Evolutionary conservation across 2,113 vertebrate genomes (phyloP), one percentile per base, ranked within the genome.

Genomic region (Eulemur macaco): DNA sequence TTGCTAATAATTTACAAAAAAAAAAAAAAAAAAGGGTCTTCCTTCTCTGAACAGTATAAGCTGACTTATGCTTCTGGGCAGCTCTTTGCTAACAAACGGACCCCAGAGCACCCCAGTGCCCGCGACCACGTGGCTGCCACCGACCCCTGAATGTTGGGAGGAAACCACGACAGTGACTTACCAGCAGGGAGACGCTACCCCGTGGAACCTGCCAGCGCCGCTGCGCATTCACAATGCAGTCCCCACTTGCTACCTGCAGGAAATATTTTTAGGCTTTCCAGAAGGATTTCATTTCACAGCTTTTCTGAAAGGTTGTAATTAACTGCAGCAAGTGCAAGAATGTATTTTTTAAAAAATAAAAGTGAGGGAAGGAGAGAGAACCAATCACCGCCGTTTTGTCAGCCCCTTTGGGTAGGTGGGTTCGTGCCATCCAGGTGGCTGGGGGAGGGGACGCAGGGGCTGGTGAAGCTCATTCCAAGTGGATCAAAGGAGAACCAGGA

Each of bases 251-350:
- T 97, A 96, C 96, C 98, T 97, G 96, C 63, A 83, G 94, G 86
- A 96, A 96, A 76, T 96, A 97, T 97, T 97, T 97, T 97, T 97
- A 97, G 97, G 27, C 60, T 93, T 94, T 86, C 94, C 96, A 96
- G 97, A 97, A 96, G 96, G 89, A 97, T 89, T 76, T 96, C 88
- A 96, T 93, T 96, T 96, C 96, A 92, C 87, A 71, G 96, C 47
- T 93, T 97, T 95, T 92, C 95, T 97, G 96, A 97, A 97, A 98
- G 97, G 96, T 80, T 97, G 82, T 97, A 97, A 97, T 97, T 98
- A 97, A 93, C 97, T 29, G 10, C 94, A 76, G 89, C 4, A 56
- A 97, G 82, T 81, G 80, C 89, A 92, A 97, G 95, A 95, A 94
- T 66, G 39, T 84, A 81, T 91, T 91, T 93, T 97, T 96, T 83